These are phyloP conservation scores for Passer montanus DNA, from an alignment of 2,113 vertebrate species.

Conservation along the genomic window DNA sequence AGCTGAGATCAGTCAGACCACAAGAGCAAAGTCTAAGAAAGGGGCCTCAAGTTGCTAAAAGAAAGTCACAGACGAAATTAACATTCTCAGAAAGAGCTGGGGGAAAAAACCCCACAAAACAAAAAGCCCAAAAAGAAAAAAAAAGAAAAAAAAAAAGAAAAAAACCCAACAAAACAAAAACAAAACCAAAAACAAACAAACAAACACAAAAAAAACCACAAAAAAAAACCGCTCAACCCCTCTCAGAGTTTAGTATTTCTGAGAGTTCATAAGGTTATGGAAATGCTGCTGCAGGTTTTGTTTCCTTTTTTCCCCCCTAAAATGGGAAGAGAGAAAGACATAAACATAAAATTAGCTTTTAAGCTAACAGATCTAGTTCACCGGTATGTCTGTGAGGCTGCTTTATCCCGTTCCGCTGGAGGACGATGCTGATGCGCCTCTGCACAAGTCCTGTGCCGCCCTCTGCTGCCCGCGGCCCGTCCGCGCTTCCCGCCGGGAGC, in stretches of 20 bases:
- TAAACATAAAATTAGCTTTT: not conserved
- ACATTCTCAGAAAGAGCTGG: not conserved
- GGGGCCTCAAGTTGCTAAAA: not conserved
- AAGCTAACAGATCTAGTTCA: fast-evolving
- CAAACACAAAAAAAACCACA: too few relatives aligned
- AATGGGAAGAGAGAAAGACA: not conserved
- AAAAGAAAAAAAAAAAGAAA: not conserved
- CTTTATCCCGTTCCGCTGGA: fast-evolving
- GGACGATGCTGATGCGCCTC: fast-evolving
- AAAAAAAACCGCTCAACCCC: too few relatives aligned
- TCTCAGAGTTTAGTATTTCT: not conserved
- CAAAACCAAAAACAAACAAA: not conserved
- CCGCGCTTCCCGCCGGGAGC: not conserved
- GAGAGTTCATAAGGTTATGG: not conserved
- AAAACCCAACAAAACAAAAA: too few relatives aligned
- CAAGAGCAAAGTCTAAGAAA: not conserved
- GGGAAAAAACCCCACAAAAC: not conserved
- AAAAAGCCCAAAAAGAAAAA: not conserved
- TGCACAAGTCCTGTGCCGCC: not conserved
- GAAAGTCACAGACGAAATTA: not conserved
- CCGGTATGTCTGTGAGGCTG: fast-evolving
- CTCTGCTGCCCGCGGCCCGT: not conserved
- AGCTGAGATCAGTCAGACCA: not conserved
- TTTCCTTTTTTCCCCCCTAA: fast-evolving
- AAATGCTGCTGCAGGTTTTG: not conserved